Percentiles rank a stretch among this genome's conserved stretches.
phyloP scores from a whole-genome alignment of 2,797 vertebrate species.

The Hydrocynus forskahlii region DNA sequence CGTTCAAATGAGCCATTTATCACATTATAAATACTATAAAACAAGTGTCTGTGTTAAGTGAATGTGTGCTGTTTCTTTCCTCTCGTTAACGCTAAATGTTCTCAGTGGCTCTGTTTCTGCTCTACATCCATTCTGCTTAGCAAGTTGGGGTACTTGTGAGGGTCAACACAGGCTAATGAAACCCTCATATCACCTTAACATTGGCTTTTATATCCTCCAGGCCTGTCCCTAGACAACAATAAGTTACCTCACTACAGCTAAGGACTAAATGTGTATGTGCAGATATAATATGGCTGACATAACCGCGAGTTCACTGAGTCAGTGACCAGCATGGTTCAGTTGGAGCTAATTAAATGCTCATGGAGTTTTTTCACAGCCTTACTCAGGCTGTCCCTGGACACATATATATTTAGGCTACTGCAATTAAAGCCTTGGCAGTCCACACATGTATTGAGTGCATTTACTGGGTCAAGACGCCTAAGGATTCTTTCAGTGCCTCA shows the following conservation, averaged over 20 bases:
- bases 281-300: constrained; percentile 4
- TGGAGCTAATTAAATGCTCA: background rate
- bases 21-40: constrained; percentile 19
- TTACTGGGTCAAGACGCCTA: constrained; percentile 4
- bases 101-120: constrained; percentile 37
- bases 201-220: constrained; percentile 8
- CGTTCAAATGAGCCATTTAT: constrained; percentile 1
- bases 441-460: constrained; percentile 4
- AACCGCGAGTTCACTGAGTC: background rate
- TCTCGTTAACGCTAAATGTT: constrained; percentile 20
- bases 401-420: constrained; percentile 12
- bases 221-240: background rate
- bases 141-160: background rate
- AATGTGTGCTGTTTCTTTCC: background rate
- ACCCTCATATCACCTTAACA: constrained; percentile 4
- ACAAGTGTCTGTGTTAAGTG: background rate
- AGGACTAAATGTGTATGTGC: background rate
- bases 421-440: background rate
- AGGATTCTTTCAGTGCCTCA: constrained; percentile 11
- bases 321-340: constrained; percentile 2
- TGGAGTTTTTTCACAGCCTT: background rate
- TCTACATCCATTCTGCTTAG: constrained; percentile 25
- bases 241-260: background rate
- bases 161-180: constrained; percentile 36
- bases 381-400: constrained; percentile 20